Conservation (phyloP, 2,113 vertebrate species). For the Clarias gariepinus region DNA sequence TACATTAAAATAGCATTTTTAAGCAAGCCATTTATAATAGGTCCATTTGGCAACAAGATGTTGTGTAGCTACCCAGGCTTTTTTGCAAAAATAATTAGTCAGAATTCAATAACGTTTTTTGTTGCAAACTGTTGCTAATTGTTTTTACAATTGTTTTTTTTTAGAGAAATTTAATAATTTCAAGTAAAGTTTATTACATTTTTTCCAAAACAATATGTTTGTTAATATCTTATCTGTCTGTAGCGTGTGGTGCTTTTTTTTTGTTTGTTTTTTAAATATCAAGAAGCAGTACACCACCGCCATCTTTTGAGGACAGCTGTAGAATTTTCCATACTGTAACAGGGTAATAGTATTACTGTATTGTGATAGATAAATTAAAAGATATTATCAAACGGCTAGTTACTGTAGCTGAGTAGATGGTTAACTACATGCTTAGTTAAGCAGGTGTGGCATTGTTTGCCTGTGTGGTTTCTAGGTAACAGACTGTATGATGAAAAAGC, state of each 20-base stretch:
- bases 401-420: background rate
- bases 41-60: background rate
- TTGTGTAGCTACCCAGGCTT: background rate
- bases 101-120: background rate
- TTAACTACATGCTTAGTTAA: background rate
- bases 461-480: background rate
- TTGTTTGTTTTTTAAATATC: background rate
- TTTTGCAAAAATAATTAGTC: background rate
- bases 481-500: background rate
- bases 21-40: background rate
- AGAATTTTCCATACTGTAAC: background rate
- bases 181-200: background rate
- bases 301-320: background rate
- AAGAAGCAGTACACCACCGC: background rate
- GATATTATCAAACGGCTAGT: background rate
- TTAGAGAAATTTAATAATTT: background rate
- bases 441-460: background rate
- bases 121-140: background rate
- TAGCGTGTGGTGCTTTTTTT: background rate
- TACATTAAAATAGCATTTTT: background rate
- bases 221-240: no score
- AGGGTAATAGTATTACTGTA: background rate
- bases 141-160: background rate
- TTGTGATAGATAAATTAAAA: background rate
- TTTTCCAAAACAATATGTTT: background rate